phyloP scores from a whole-genome alignment of 2,797 vertebrate species.

The Alectoris magna region DNA sequence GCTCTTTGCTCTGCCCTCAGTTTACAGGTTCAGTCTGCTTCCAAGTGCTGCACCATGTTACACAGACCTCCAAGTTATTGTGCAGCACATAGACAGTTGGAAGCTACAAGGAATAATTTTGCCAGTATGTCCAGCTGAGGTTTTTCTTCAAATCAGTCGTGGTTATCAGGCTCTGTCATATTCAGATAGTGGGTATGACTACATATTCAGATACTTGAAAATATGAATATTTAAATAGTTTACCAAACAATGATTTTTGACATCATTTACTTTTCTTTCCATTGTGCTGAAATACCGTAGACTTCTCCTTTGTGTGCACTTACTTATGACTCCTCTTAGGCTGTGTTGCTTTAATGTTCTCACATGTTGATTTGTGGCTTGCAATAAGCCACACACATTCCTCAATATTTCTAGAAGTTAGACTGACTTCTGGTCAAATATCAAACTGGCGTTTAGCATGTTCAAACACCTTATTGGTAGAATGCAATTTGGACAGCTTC shows the following conservation, averaged over 20 bases:
- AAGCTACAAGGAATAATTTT: background rate
- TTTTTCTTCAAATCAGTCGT: background rate
- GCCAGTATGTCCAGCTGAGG: background rate
- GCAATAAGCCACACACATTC: background rate
- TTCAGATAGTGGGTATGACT: background rate
- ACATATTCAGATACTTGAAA: background rate
- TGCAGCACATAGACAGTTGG: accelerated
- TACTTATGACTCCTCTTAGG: background rate
- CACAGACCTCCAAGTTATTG: background rate
- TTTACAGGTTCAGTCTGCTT: background rate
- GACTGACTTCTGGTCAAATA: slow-evolving; percentile 19
- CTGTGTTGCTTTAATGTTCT: background rate
- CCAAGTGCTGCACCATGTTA: background rate
- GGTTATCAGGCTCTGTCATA: background rate
- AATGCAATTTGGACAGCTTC: background rate
- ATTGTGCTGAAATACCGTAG: background rate
- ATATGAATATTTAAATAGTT: background rate
- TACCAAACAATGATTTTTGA: background rate
- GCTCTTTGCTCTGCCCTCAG: background rate
- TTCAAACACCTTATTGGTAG: background rate
- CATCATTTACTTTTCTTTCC: background rate
- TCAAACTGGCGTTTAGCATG: background rate
- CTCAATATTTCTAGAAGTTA: background rate
- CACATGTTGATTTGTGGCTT: background rate
- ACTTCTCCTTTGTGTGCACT: background rate